Base-by-base conservation (phyloP, 2,888 invertebrate species). In the Macrosiphum euphorbiae region DNA sequence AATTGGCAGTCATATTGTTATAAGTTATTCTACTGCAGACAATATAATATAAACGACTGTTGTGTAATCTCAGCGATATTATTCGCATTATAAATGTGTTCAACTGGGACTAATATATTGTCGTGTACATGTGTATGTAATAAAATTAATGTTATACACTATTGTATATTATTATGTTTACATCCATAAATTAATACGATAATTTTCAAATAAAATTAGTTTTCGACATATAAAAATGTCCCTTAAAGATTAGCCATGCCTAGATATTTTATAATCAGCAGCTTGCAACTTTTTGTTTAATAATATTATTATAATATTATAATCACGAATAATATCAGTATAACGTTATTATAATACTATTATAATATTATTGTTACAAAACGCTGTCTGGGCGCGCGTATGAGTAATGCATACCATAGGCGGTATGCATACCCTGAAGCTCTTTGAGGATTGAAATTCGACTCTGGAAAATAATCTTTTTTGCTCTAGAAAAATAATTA, bases 151-250 rank as follows among this genome's bases (percentile, higher is more conserved):
- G 8, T 50, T 8, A 13, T 58, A 44, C 26, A 11, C 5, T 55
- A 44, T 44, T 44, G 44, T 44, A 7, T 55, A 26, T 26, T 24
- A 11, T 13, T 52, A 41, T 41, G 52, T 84, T 84, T 41, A 52
- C 26, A 84, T 91, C 84, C 52, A 35, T 84, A 52, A 91, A 91
- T 91, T 52, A 91, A 10, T 58, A 44, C 8, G 47, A 88, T 41
- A n/a, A 90, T 90, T 61, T 90, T 28, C 28, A 52, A 90, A 90
- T 28, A 78, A 90, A 78, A 90, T 52, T 52, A 2, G n/a, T 90
- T 41, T 78, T 52, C 41, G 3, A 84, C 52, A 28, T 84, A 84
- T 52, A 16, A 52, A 13, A 90, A 35, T 52, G 10, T 90, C n/a
- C 5, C 41, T 4, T 16, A 10, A 84, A 13, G 26, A 52, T 91